Base-by-base conservation (phyloP, 2,113 vertebrate species). In the Rhinoptilus africanus region DNA sequence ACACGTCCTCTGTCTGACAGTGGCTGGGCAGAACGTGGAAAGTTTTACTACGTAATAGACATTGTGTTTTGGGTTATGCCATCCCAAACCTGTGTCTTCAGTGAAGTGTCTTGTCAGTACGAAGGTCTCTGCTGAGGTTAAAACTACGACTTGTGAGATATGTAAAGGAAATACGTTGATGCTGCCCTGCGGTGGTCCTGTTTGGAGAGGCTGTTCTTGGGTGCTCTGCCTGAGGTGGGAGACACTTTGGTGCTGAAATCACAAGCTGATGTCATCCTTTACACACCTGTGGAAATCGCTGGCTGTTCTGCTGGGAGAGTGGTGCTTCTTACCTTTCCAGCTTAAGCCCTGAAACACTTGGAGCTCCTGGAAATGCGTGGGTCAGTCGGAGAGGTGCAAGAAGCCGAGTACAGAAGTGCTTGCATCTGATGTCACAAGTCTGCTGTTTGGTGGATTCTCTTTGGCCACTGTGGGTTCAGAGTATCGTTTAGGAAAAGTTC, bases 251-350 rank as follows among this genome's bases (percentile, higher is more conserved):
- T 76, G 51, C 32, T 3, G 4, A 73, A 53, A 30, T 62, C 28
- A 22, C n/a, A 69, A 8, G 35, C n/a, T 56, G 17, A 6, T 20
- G 22, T 9, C 10, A 7, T 68, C 89, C 32, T 82, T 74, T 59
- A 14, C 26, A 27, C 14, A 6, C n/a, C 13, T 63, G 0, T 7
- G 59, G 68, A 85, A 45, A 39, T n/a, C 3, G 2, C n/a, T 1
- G 2, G 59, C 27, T 23, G 35, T 8, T 23, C 21, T 26, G 9
- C 54, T 53, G 4, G 47, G 59, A 54, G 27, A 47, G 32, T 2
- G 2, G 19, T 53, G 43, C 39, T 67, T 50, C 10, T 66, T 66
- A 14, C 48, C 54, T 73, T 79, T 57, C 43, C 50, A 30, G 34
- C 27, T 79, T 60, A 60, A 39, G 50, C 93, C 18, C 77, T 89